Evolutionary conservation across 2,888 invertebrate species (phyloP), one percentile per base, ranked within the genome.

Genomic region (Cataglyphis altisquamis): DNA sequence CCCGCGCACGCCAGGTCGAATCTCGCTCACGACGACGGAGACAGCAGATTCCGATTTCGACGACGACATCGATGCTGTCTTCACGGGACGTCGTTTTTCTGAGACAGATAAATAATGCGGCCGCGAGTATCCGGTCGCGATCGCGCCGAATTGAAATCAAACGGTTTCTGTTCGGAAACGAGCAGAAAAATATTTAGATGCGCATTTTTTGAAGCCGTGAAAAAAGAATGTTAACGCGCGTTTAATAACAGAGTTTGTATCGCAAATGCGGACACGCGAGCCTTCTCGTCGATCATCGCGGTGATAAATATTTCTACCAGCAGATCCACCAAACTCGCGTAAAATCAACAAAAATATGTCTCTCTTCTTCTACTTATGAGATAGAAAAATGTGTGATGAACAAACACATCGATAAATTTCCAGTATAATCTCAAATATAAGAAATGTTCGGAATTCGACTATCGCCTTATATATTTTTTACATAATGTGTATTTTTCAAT

Each of bases 1-100:
- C 92, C 92, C 91, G 90, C 91, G 90, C 92, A 89, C 91, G 91
- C 91, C 92, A 91, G 91, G 91, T 92, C 92, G 92, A 91, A 89
- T 85, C 91, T 87, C 90, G 86, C 88, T 87, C 86, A 85, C 88
- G 88, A 86, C 86, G 86, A 89, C 84, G 85, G 84, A 55, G 48
- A 48, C 75, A 48, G 75, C 67, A 48, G 87, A 83, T 83, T 84
- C 84, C 75, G 75, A 77, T 70, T 70, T 45, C 68, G 82, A 82
- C 88, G 84, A 85, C 86, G 72, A 48, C 83, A 77, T n/a, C 83
- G 80, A 12, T 67, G 82, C 39, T 39, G 80, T 63, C 82, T 55
- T 41, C 80, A 72, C 52, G 66, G n/a, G 70, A 73, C 3, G 77
- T 70, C 64, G 77, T 74, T 45, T 36, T 72, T 21, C 18, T 60